Percentiles rank a stretch among this genome's conserved stretches.
phyloP scores from a whole-genome alignment of 2,888 invertebrate genomes.

The Hirtodrosophila alboralis region DNA sequence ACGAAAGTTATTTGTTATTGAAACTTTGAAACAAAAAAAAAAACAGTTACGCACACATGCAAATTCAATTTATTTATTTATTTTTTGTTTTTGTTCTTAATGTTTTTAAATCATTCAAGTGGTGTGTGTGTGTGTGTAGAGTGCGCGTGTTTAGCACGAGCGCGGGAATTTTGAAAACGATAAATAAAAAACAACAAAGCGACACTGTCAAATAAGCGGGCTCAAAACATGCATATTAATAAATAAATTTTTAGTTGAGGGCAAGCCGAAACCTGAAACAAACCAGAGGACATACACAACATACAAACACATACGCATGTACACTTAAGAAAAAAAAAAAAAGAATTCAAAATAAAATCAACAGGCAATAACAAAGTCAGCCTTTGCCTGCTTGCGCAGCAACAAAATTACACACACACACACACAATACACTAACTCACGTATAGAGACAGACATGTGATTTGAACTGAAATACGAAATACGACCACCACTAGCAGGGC shows the following conservation, averaged over 20 bases:
- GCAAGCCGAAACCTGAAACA: slow-evolving; percentile 6
- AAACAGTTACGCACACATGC: neutral
- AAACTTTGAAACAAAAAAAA: no score
- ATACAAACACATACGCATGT: neutral
- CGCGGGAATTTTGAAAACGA: slow-evolving; percentile 50
- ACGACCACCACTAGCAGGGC: slow-evolving; percentile 39
- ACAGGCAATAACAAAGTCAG: slow-evolving; percentile 54
- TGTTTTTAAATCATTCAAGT: slow-evolving; percentile 14
- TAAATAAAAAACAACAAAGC: slow-evolving; percentile 3
- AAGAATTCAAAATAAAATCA: slow-evolving; percentile 5
- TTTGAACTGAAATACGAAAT: slow-evolving; percentile 72
- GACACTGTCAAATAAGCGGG: slow-evolving; percentile 49
- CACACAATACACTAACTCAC: slow-evolving; percentile 19
- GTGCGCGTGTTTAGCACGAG: no score
- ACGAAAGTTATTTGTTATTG: slow-evolving; percentile 14
- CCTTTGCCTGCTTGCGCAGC: slow-evolving; percentile 61
- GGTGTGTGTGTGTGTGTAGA: no score
- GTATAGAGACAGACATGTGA: slow-evolving; percentile 60
- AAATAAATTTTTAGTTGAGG: slow-evolving; percentile 15
- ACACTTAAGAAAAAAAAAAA: slow-evolving; percentile 10
- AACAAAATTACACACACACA: slow-evolving; percentile 56
- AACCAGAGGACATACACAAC: slow-evolving; percentile 33
- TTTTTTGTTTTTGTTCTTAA: slow-evolving; percentile 13
- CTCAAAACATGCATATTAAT: slow-evolving; percentile 14
- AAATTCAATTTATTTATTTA: slow-evolving; percentile 26